Base-by-base conservation (phyloP, 2,888 invertebrate genomes). In the Phengaris alcon region DNA sequence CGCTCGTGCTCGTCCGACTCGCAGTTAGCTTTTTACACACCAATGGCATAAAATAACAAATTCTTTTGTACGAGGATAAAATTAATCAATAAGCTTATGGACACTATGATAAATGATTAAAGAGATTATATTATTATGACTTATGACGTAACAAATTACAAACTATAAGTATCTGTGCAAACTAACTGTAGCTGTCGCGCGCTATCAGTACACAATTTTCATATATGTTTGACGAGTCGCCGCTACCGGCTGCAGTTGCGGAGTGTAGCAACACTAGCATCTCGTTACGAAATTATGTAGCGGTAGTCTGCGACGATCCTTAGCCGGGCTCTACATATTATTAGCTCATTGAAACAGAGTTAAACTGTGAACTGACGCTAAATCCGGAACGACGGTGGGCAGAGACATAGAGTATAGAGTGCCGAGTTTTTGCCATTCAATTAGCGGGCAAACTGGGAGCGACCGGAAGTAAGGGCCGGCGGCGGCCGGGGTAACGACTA, bases 391-490 rank as follows among this genome's bases (percentile, higher is more conserved):
- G 2, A 35, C 1, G 35, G 1, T 3, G 35, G 35, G 1, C 2
- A 3, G 35, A 35, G 35, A 35, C 35, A 35, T 35, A 35, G 35
- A 35, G 35, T 35, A 35, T 35, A 35, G 22, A 35, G 22, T 59
- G 48, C 9, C 13, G 12, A 35, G 35, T 76, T 79, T 80, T 79
- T 75, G 78, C 78, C 75, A 72, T 72, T 79, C 79, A 81, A 81
- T 82, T 82, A 82, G 79, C 35, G 76, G 73, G 75, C 79, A 80
- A 80, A 78, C 80, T 77, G 81, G 83, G 83, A 77, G 81, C 80
- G 82, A 80, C 83, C 81, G 82, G 35, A 35, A 35, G 35, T 35
- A 35, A 4, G 8, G 48, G 48, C 48, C 48, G 48, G 83, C 82
- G 79, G 76, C 78, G 80, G 76, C 75, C 48, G 69, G 54, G 52